Evolutionary conservation across 2,888 invertebrate species (phyloP), one percentile per base, ranked within the genome.

Genomic region (Scelioninae gen. 2): DNA sequence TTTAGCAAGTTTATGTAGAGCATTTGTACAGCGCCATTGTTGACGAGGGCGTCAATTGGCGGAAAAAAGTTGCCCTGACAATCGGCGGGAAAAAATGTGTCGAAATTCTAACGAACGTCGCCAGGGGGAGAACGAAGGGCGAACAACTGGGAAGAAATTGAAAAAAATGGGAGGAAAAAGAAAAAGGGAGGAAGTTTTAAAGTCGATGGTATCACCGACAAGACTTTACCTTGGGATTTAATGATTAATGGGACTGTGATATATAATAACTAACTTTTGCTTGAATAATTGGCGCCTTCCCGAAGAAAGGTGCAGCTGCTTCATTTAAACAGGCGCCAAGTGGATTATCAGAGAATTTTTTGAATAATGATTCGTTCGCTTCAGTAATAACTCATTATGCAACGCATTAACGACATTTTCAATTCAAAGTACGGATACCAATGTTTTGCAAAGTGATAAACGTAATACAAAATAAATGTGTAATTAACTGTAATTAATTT

Each of bases 1-100:
- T 60, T 68, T 58, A 52, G 68, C 35, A 45, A 45, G 52, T 60
- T 58, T 45, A 60, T 60, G 45, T 45, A 68, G 68, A 35, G 28
- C 50, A 58, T 50, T 67, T 50, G 45, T 45, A 58, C 35, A 19
- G 46, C 22, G 60, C 46, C 41, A 43, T 60, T 39, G 37, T 39
- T 48, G 60, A 48, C 28, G 48, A 58, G 33, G 28, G 33, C 43
- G 33, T 43, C 16, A 19, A 31, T 43, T 43, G 41, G 16, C 15
- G 52, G 18, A 31, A 63, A 46, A 63, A 48, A 43, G 19, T 52
- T 22, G 15, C 35, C 58, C 31, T 61, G 33, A 50, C 33, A 31
- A 50, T 50, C 31, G 10, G 25, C n/a, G 4, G 18, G 16, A 46
- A 60, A 46, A 46, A 53, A 13, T n/a, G 7, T 4, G 25, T 4